Percentiles rank a stretch among this genome's conserved stretches.
These are phyloP conservation scores for Triplophysa dalaica DNA, from an alignment of 2,113 vertebrate species.

Conservation along the genomic window DNA sequence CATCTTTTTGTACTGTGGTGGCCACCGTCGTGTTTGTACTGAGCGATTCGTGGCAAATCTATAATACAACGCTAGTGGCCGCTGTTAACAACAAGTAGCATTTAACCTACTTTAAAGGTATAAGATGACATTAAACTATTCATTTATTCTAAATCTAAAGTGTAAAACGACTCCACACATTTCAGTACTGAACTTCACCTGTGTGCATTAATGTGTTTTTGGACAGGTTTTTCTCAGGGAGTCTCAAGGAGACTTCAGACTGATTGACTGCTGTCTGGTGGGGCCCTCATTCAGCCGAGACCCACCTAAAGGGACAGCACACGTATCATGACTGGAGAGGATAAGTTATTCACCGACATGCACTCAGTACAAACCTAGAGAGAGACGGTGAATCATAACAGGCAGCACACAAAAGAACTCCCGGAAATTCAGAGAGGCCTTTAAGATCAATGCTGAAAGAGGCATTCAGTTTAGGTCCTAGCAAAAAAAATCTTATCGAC, in stretches of 20 bases:
- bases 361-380: not conserved
- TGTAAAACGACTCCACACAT: not conserved
- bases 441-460: not conserved
- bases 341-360: not conserved
- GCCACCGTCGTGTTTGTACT: too few species aligned
- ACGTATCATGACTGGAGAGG: not conserved
- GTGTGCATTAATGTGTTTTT: not conserved
- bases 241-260: constrained; percentile 22
- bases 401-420: not conserved
- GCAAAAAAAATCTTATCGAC: not conserved
- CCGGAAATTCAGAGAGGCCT: not conserved
- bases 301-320: not conserved
- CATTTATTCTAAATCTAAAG: too few species aligned
- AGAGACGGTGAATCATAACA: not conserved
- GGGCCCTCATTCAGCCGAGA: not conserved
- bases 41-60: too few species aligned
- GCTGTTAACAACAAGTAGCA: too few species aligned
- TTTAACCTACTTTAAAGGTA: too few species aligned
- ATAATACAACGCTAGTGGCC: too few species aligned
- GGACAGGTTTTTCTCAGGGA: not conserved
- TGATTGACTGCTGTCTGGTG: constrained; percentile 19
- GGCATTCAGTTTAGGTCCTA: too few species aligned
- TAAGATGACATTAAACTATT: too few species aligned
- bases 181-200: not conserved
- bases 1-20: too few species aligned